A percentile compares a stretch with the other conserved stretches of the same genome.
Evolutionary conservation across 2,113 vertebrate genomes (phyloP).

Genomic region (Silurus asotus): DNA sequence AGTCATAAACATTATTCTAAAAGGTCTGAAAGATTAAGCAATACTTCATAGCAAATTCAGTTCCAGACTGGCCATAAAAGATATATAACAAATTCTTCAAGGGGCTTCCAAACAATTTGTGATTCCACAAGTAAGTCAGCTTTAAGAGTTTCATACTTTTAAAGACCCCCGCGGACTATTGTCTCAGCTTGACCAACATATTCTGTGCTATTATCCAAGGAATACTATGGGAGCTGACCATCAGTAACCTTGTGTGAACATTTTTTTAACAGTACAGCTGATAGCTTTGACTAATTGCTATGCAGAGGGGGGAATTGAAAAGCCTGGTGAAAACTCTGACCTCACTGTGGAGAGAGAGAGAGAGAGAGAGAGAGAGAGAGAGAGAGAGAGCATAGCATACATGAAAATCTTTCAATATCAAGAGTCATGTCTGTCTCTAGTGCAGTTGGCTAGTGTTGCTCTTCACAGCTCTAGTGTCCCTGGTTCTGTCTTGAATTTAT

Average conservation of each 20-base stretch:
- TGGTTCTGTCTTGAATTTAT: neutral
- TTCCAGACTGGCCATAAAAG: neutral
- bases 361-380: neutral
- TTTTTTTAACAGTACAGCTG: constrained; percentile 64
- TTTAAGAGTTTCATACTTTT: neutral
- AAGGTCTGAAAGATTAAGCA: constrained; percentile 4
- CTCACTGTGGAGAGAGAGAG: neutral
- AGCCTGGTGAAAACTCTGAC: neutral
- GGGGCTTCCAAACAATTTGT: constrained; percentile 23
- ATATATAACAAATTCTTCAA: constrained; percentile 18
- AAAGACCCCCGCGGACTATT: constrained; percentile 30
- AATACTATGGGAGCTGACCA: constrained; percentile 51
- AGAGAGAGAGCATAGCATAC: neutral
- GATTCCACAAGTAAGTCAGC: constrained; percentile 16
- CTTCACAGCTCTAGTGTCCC: neutral
- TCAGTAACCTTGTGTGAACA: constrained; percentile 66
- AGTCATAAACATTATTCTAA: neutral
- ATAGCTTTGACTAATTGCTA: constrained; percentile 68
- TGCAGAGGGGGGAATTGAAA: constrained; percentile 16
- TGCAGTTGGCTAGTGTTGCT: neutral
- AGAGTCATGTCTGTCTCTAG: neutral
- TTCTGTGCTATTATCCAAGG: neutral
- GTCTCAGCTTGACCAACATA: constrained; percentile 15
- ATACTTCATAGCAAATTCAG: neutral
- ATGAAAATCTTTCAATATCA: neutral